These are phyloP conservation scores for Passer montanus DNA, from an alignment of 2,113 vertebrate species.

Conservation along the genomic window DNA sequence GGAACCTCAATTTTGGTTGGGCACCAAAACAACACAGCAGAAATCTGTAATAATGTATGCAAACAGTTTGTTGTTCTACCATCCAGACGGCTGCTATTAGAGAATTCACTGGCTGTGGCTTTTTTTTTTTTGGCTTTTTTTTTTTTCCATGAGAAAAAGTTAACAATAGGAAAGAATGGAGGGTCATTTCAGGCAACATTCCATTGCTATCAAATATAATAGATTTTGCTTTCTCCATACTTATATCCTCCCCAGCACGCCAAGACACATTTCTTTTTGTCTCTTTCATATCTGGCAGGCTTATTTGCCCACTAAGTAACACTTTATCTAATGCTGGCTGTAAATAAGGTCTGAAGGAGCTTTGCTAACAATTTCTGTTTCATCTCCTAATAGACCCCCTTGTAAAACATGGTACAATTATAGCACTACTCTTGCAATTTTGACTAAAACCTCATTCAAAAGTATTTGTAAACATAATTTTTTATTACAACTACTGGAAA, in stretches of 20 bases:
- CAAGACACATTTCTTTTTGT: slow-evolving; percentile 42
- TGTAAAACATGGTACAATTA: neutral
- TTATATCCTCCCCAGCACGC: neutral
- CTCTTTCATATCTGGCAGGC: slow-evolving; percentile 31
- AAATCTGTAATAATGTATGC: neutral
- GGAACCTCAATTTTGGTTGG: neutral
- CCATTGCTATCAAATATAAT: slow-evolving; percentile 32
- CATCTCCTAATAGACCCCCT: neutral
- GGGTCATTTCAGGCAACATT: slow-evolving; percentile 54
- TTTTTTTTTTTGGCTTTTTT: neutral
- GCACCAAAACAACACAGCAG: neutral
- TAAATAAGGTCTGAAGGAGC: slow-evolving; percentile 8
- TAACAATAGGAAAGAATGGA: slow-evolving; percentile 16
- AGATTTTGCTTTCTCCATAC: slow-evolving; percentile 32
- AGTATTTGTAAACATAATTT: neutral
- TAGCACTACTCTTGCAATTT: neutral
- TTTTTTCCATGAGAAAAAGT: neutral
- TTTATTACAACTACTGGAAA: neutral
- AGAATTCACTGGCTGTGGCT: neutral
- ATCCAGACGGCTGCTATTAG: neutral
- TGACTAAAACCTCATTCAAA: neutral
- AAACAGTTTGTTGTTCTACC: neutral
- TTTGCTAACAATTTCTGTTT: slow-evolving; percentile 5
- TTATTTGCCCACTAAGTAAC: slow-evolving; percentile 34
- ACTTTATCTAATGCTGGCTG: neutral